A percentile compares a stretch with the other conserved stretches of the same genome.
Evolutionary conservation across 2,113 vertebrate species (phyloP).

Genomic region (Elephantulus edwardii): DNA sequence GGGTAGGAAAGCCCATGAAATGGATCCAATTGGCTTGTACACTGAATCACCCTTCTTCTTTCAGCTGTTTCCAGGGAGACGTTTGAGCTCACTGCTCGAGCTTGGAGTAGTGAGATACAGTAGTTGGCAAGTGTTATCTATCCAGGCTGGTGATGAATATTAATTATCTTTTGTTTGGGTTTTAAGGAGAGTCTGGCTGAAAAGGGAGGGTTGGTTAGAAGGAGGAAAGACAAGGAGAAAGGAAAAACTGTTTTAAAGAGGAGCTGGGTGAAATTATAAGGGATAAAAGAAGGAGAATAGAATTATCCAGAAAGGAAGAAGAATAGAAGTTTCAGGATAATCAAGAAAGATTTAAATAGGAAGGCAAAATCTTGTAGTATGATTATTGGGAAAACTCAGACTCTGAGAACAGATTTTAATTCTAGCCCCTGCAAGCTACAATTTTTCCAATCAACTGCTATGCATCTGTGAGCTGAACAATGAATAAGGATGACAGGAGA

Average conservation of each 20-base stretch:
- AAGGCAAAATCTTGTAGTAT: not conserved
- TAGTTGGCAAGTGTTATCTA: not conserved
- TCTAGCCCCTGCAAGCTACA: not conserved
- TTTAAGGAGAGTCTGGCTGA: constrained; percentile 7
- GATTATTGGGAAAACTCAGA: not conserved
- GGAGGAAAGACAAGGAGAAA: not conserved
- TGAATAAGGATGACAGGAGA: no score
- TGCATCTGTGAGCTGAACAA: no score
- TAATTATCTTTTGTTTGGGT: constrained; percentile 11
- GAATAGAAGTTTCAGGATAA: not conserved
- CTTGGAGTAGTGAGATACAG: not conserved
- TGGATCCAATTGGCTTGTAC: not conserved
- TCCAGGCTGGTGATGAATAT: not conserved
- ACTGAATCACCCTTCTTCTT: not conserved
- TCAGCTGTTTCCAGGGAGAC: not conserved
- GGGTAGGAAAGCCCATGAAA: not conserved
- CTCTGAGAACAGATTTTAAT: not conserved
- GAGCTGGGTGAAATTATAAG: not conserved
- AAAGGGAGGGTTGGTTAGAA: not conserved
- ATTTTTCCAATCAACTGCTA: not conserved
- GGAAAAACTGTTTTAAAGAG: not conserved
- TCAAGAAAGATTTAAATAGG: not conserved
- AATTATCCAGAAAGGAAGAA: not conserved
- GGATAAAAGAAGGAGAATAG: not conserved
- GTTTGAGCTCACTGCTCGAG: no score